These are phyloP conservation scores for Brachyalestes nurse DNA, from an alignment of 2,797 vertebrate species.

Conservation along the genomic window DNA sequence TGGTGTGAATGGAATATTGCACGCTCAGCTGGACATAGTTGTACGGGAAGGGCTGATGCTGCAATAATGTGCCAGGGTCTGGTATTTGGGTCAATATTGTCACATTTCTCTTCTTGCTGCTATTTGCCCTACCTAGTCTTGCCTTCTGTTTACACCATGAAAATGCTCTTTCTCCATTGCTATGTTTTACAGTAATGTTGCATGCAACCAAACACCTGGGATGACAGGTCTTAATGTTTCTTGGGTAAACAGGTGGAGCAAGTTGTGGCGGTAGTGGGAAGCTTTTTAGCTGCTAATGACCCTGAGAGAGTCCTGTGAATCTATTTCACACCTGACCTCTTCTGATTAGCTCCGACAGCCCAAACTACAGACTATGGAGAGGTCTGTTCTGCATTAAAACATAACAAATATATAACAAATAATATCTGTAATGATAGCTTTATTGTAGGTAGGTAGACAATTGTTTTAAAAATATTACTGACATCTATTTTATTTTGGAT, in stretches of 20 bases:
- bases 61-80: not conserved
- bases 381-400: no score
- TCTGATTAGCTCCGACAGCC: conserved; percentile 1
- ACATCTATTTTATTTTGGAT: no score
- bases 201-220: conserved; percentile 13
- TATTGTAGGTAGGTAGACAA: no score
- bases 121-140: not conserved
- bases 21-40: not conserved
- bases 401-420: not conserved
- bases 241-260: conserved; percentile 56
- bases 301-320: conserved; percentile 18
- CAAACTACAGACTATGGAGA: not conserved
- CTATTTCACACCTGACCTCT: conserved; percentile 35
- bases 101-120: not conserved
- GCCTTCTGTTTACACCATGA: not conserved
- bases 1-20: conserved; percentile 1
- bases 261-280: conserved; percentile 37
- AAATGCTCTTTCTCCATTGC: not conserved
- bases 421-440: no score
- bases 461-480: no score
- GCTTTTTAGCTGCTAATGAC: conserved; percentile 57
- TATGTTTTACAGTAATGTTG: conserved; percentile 6
- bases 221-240: conserved; percentile 25
- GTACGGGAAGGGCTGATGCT: not conserved
- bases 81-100: not conserved